Conservation (phyloP, 1,140 invertebrate species). For the Sitophilus oryzae region DNA sequence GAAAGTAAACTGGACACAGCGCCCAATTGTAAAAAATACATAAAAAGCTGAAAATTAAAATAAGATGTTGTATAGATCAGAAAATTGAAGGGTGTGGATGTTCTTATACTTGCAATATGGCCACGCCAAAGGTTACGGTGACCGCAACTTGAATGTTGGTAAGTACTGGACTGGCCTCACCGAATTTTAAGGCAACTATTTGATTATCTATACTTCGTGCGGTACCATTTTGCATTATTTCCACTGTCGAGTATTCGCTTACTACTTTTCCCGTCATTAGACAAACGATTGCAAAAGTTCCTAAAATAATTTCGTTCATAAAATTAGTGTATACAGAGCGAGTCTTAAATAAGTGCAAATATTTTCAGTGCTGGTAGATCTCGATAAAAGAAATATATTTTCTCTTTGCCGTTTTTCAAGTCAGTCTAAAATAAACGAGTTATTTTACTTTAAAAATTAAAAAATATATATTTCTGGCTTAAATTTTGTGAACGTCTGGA, state of each 20-base stretch:
- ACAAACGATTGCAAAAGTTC: conserved; percentile 81
- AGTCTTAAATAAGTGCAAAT: too few species aligned
- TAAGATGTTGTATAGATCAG: too few species aligned
- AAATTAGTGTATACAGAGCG: too few species aligned
- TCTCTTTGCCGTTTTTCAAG: too few species aligned
- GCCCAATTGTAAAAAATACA: conserved; percentile 78
- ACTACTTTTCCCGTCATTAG: conserved; percentile 85
- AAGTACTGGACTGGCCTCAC: conserved; percentile 10
- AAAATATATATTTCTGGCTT: too few species aligned
- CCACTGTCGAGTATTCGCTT: conserved; percentile 41
- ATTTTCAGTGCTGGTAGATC: too few species aligned
- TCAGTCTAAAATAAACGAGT: too few species aligned
- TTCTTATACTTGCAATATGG: conserved; percentile 67
- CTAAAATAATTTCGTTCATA: too few species aligned
- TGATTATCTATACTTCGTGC: conserved; percentile 14
- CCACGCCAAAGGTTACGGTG: conserved; percentile 62
- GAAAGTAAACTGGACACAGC: conserved; percentile 78
- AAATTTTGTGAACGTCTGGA: too few species aligned
- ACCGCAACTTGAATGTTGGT: conserved; percentile 61
- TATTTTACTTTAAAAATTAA: too few species aligned
- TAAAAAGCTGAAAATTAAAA: conserved; percentile 62
- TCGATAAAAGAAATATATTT: too few species aligned
- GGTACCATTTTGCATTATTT: conserved; percentile 31
- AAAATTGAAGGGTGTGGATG: too few species aligned
- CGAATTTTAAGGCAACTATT: not conserved